phyloP scores from a whole-genome alignment of 1,140 invertebrate species.

The Atta cephalotes region DNA sequence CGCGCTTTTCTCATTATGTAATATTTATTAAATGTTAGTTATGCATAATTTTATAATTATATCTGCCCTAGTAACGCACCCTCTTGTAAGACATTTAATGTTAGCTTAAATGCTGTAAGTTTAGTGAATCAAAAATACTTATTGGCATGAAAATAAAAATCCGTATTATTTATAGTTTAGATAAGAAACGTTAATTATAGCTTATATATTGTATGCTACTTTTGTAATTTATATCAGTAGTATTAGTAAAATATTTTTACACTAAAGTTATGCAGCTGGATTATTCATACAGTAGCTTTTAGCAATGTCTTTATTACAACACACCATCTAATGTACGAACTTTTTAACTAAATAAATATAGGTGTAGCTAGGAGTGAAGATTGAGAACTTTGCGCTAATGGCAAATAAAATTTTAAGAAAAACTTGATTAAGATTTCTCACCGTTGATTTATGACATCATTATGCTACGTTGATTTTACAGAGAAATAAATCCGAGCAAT shows the following conservation, averaged over 20 bases:
- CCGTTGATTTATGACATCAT: constrained; percentile 35
- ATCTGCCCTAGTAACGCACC: background rate
- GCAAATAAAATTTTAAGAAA: constrained; percentile 30
- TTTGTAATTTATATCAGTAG: constrained; percentile 2
- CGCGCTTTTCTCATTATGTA: background rate
- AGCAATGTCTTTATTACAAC: background rate
- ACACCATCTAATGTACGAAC: constrained; percentile 5
- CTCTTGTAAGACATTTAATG: background rate
- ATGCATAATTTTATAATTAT: background rate
- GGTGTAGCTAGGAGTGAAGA: background rate
- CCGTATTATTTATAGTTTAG: background rate
- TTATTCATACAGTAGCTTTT: background rate
- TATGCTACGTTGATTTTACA: constrained; percentile 3
- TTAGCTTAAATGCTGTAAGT: background rate
- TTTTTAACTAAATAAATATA: background rate
- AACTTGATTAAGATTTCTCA: constrained; percentile 4
- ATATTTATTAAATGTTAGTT: background rate
- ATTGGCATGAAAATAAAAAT: background rate
- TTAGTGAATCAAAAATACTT: background rate
- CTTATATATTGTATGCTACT: background rate
- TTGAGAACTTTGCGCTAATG: constrained; percentile 6
- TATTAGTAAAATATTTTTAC: background rate
- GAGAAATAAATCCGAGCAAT: background rate
- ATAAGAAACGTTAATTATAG: background rate
- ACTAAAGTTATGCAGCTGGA: background rate